Evolutionary conservation across 2,797 vertebrate genomes (phyloP), one percentile per base, ranked within the genome.

Genomic region (Pelobates cultripes): DNA sequence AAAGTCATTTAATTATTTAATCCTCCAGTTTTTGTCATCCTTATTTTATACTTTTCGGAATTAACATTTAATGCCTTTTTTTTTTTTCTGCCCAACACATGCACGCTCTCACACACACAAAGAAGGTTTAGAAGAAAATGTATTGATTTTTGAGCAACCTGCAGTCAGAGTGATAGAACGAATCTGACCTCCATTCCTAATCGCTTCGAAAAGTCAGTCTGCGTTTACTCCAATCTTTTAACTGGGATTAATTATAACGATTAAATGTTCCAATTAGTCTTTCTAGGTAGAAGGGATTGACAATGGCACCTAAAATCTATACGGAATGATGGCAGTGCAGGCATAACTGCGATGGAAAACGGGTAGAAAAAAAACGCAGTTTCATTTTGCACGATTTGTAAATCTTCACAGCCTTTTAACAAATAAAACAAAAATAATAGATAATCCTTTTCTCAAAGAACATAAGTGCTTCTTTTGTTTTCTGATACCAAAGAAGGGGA

Each of bases 211-310:
- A 76, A 79, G 77, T 79, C 82, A 76, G 72, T n/a, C 57, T 42
- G 72, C 72, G 40, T 75, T 71, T 44, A 74, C 77, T 55, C 72
- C 77, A 71, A 76, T 80, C 77, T 80, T 67, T 28, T 84, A 84
- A 76, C 82, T 71, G 73, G 77, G 82, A 84, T 84, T 79, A 79
- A 84, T 84, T 84, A 67, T 84, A 84, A 84, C 82, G 82, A 84
- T 84, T 84, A 79, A 76, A 84, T 57, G 73, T 84, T 84, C 77
- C 77, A 84, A 84, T 84, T 84, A 84, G 77, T 63, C 77, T 75
- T 79, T 73, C 72, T 13, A 57, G 82, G 77, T 79, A 79, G 72
- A 79, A 79, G 57, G 72, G 82, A 79, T 44, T 75, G 76, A 78
- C 81, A 74, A 43, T 12, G 43, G 6, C 53, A 44, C 76, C 55